Conservation (phyloP, 2,797 vertebrate species). For the Anguilla megastoma region DNA sequence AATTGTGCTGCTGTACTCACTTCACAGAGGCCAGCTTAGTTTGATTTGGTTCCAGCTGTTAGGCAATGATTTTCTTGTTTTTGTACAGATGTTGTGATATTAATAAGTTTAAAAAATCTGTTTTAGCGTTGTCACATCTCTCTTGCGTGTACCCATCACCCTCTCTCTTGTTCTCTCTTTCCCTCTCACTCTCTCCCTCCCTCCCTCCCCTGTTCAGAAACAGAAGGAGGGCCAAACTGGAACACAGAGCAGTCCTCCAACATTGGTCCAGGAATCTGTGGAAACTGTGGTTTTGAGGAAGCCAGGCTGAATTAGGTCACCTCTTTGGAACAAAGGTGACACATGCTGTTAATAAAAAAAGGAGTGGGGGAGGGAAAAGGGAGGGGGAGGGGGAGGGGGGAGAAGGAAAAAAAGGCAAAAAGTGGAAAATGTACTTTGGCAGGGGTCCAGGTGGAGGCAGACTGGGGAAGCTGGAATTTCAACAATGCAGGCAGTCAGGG, state of each 20-base stretch:
- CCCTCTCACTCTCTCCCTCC: constrained; percentile 48
- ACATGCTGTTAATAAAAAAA: constrained; percentile 59
- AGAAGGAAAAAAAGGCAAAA: constrained; percentile 45
- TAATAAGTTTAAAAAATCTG: not conserved
- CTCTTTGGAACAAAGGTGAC: constrained; percentile 52
- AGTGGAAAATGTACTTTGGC: constrained; percentile 60
- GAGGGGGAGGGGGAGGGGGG: not conserved
- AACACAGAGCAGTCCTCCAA: constrained; percentile 35
- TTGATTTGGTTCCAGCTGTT: not conserved
- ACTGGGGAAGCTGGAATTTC: constrained; percentile 77
- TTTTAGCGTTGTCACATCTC: not conserved
- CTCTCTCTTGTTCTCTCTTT: constrained; percentile 38
- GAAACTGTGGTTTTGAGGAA: constrained; percentile 35
- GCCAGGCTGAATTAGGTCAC: constrained; percentile 48
- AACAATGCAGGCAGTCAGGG: constrained; percentile 74
- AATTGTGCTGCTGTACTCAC: not conserved
- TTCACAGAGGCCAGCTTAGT: not conserved
- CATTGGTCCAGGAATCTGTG: constrained; percentile 23
- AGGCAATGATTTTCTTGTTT: not conserved
- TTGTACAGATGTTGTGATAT: not conserved
- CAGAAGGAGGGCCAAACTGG: constrained; percentile 39
- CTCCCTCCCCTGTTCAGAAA: constrained; percentile 45
- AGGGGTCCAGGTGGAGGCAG: constrained; percentile 66
- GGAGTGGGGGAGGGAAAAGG: constrained; percentile 41
- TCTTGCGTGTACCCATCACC: constrained; percentile 47